Evolutionary conservation across 2,888 invertebrate species (phyloP), one percentile per base, ranked within the genome.

Genomic region (Drosophila pegasa): DNA sequence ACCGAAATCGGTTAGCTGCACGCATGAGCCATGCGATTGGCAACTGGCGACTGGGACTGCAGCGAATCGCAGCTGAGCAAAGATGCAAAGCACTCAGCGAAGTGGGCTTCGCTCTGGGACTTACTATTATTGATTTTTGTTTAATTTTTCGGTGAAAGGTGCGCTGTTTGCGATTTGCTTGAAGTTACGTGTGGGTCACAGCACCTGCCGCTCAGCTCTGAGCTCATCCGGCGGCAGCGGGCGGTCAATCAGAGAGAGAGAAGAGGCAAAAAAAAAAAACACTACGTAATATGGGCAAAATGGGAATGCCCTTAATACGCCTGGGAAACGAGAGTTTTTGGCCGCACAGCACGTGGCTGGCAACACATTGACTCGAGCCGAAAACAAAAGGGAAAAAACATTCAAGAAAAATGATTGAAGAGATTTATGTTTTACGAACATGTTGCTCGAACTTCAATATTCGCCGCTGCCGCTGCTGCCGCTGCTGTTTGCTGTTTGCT

Each of bases 401-500:
- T 38, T 18, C 3, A 25, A 43, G n/a, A 9, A 14, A 29, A 68
- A 82, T 60, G 51, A 16, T 33, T 70, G 66, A 73, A 69, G 69
- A 85, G 87, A 83, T 83, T 83, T 83, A 83, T 83, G 87, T 69
- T 76, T 71, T 81, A 67, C 78, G 87, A 78, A 87, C 82, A 78
- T 87, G 87, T 68, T 72, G 79, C 59, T 70, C 58, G 58, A 65
- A 27, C 33, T 51, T 52, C 35, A 33, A 43, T 64, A 40, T 52
- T 29, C 14, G 20, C n/a, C 18, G 37, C 25, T 22, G 54, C 31
- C n/a, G n/a, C n/a, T n/a, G n/a, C n/a, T n/a, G 20, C n/a, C 18
- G 37, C 25, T 22, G 54, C 31, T 29, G 57, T 14, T 51, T 37
- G 37, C 18, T 27, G 27, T 52, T 52, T 52, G 35, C 48, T 65